Conservation (phyloP, 2,888 invertebrate species). For the Iphiclides podalirius region DNA sequence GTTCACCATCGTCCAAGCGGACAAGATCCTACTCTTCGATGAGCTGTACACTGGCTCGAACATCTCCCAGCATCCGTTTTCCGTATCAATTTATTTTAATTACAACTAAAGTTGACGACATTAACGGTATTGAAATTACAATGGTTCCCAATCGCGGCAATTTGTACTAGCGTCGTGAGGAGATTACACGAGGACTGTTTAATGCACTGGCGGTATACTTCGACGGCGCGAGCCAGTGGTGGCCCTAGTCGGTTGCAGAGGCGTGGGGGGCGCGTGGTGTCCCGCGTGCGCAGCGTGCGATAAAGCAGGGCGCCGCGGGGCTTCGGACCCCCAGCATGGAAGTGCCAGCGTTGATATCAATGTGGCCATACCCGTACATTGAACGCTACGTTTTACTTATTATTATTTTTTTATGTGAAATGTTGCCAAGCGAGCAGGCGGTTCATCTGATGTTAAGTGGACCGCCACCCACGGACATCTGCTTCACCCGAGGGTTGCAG, state of each 20-base stretch:
- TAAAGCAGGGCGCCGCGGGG: conserved; percentile 78
- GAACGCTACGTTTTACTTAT: no score
- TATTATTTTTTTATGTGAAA: no score
- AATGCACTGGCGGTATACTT: conserved; percentile 1
- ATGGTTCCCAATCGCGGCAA: conserved; percentile 1
- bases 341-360: conserved; percentile 31
- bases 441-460: no score
- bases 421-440: no score
- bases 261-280: conserved; percentile 57
- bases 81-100: conserved; percentile 1
- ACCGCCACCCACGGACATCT: no score
- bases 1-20: no score
- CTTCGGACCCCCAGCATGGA: conserved; percentile 67
- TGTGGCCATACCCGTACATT: conserved; percentile 39
- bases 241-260: conserved; percentile 30
- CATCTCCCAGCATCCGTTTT: not conserved
- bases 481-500: no score
- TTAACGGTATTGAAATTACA: not conserved
- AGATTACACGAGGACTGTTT: conserved; percentile 2
- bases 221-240: conserved; percentile 24
- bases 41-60: no score
- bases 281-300: conserved; percentile 71
- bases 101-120: not conserved
- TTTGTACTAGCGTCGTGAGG: conserved; percentile 5
- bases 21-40: no score